These are phyloP conservation scores for Sebastes steindachneri DNA, from an alignment of 2,797 vertebrate species.

Conservation along the genomic window DNA sequence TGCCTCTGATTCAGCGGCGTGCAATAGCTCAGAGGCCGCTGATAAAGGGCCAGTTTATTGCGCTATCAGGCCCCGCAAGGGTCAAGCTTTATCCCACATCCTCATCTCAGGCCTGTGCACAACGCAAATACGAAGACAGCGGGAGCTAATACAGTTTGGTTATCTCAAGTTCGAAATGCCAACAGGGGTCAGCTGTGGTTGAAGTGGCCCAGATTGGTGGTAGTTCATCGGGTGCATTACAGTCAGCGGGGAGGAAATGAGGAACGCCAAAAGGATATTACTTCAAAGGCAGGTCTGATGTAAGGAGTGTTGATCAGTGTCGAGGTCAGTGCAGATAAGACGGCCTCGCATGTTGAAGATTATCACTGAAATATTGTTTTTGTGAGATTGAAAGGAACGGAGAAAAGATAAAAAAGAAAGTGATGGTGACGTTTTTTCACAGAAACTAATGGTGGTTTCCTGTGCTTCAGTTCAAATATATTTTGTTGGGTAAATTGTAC, in stretches of 20 bases:
- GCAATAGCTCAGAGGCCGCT: slow-evolving; percentile 17
- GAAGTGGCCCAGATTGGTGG: slow-evolving; percentile 9
- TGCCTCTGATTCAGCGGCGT: slow-evolving; percentile 55
- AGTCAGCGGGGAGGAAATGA: slow-evolving; percentile 28
- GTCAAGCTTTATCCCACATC: slow-evolving; percentile 60
- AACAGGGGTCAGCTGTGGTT: slow-evolving; percentile 45
- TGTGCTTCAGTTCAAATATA: not conserved
- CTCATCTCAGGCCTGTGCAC: slow-evolving; percentile 36
- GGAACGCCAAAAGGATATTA: slow-evolving; percentile 1
- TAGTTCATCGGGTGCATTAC: not conserved
- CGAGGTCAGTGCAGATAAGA: slow-evolving; percentile 14
- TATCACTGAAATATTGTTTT: slow-evolving; percentile 9
- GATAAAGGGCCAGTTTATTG: slow-evolving; percentile 62
- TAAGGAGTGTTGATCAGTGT: not conserved
- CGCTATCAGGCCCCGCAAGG: slow-evolving; percentile 49
- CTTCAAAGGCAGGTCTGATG: not conserved
- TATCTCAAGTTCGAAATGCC: slow-evolving; percentile 66
- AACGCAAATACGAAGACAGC: slow-evolving; percentile 31
- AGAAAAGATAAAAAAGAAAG: not conserved
- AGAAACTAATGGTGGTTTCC: slow-evolving; percentile 1
- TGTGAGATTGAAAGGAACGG: not conserved
- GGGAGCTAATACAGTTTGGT: slow-evolving; percentile 45
- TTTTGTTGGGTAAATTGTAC: not conserved
- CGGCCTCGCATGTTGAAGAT: not conserved
- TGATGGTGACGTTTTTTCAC: not conserved